Conservation (phyloP, 2,113 vertebrate species). For the human (Homo sapiens) region GRCh38 chr12:76145001-76145500, state of each 20-base stretch:
- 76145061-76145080: too few species aligned
- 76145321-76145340: conserved; percentile 1
- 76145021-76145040: too few species aligned
- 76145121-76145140: too few species aligned
- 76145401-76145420: not conserved
- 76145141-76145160: too few species aligned
- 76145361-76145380: not conserved
- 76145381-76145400: not conserved
- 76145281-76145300: conserved; percentile 60
- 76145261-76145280: conserved; percentile 37
- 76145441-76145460: not conserved
- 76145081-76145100: too few species aligned
- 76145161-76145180: too few species aligned
- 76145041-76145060: too few species aligned
- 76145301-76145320: conserved; percentile 48
- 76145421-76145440: not conserved
- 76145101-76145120: too few species aligned
- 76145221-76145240: conserved; percentile 23
- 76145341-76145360: conserved; percentile 5
- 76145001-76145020: too few species aligned
- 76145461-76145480: not conserved
- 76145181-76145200: not conserved
- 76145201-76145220: not conserved
- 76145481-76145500: not conserved
- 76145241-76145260: conserved; percentile 30